Conservation (phyloP, 2,888 invertebrate species). For the Dascillus cervinus region DNA sequence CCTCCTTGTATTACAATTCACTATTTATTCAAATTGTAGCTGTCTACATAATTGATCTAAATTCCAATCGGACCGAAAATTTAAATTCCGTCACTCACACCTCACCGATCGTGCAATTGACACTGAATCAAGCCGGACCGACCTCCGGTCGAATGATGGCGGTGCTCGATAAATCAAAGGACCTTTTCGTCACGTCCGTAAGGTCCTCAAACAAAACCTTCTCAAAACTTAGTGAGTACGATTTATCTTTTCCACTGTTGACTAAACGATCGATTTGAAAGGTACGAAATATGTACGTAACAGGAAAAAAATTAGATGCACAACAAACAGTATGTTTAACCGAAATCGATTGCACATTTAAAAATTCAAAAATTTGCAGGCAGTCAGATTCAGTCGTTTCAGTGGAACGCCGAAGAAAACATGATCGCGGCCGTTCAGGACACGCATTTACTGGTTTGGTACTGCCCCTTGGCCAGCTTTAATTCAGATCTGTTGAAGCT, state of each 20-base stretch:
- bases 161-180: conserved; percentile 81
- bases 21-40: conserved; percentile 46
- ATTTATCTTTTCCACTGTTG: too few species aligned
- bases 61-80: conserved; percentile 65
- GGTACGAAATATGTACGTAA: too few species aligned
- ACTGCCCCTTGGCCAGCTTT: conserved; percentile 67
- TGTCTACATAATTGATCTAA: conserved; percentile 79
- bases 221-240: conserved; percentile 65
- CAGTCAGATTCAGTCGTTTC: conserved; percentile 47
- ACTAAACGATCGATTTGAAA: too few species aligned
- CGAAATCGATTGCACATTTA: too few species aligned
- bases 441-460: conserved; percentile 72
- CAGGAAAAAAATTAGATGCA: too few species aligned
- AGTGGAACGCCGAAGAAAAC: conserved; percentile 71
- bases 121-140: conserved; percentile 78
- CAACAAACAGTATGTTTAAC: too few species aligned
- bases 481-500: conserved; percentile 62
- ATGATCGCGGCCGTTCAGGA: conserved; percentile 75
- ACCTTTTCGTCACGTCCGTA: conserved; percentile 74
- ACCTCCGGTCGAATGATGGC: conserved; percentile 75
- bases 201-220: conserved; percentile 58
- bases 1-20: conserved; percentile 1
- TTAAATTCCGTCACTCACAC: conserved; percentile 68
- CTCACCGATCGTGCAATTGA: conserved; percentile 71
- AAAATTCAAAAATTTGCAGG: too few species aligned